Conservation (phyloP, 2,113 vertebrate species). For the Cariama cristata region DNA sequence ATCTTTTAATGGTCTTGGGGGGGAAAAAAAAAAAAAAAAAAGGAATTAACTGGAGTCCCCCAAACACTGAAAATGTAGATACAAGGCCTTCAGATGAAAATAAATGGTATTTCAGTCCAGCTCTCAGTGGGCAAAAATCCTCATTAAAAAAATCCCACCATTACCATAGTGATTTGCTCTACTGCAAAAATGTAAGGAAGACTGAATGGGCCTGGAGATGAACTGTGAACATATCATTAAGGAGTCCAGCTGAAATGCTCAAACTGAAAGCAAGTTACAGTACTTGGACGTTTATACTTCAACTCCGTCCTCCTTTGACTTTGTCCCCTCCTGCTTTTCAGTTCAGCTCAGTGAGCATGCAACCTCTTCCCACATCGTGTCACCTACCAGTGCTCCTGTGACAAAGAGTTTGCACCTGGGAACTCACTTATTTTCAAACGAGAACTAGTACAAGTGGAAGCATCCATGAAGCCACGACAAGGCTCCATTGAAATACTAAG, state of each 20-base stretch:
- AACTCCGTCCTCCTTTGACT: background rate
- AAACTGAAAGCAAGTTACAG: background rate
- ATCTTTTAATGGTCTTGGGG: background rate
- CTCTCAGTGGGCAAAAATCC: background rate
- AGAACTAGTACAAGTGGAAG: background rate
- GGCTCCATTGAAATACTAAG: background rate
- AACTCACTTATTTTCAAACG: background rate
- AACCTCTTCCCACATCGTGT: fast-evolving
- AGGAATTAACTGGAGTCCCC: background rate
- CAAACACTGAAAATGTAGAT: background rate
- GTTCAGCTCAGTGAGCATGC: fast-evolving
- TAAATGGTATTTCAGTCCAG: background rate
- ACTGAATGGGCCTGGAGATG: background rate
- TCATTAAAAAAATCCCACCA: background rate
- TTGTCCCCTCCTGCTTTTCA: background rate
- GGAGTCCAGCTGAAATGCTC: background rate
- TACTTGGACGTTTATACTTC: background rate
- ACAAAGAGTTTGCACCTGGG: background rate
- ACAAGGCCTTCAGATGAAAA: background rate
- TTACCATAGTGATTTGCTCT: background rate
- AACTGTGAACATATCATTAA: background rate
- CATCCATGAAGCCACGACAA: fast-evolving
- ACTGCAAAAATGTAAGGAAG: background rate
- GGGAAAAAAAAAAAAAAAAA: background rate
- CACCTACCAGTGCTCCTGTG: background rate